Conservation (phyloP, 2,797 vertebrate genomes). For the Acanthurus leucopareius region DNA sequence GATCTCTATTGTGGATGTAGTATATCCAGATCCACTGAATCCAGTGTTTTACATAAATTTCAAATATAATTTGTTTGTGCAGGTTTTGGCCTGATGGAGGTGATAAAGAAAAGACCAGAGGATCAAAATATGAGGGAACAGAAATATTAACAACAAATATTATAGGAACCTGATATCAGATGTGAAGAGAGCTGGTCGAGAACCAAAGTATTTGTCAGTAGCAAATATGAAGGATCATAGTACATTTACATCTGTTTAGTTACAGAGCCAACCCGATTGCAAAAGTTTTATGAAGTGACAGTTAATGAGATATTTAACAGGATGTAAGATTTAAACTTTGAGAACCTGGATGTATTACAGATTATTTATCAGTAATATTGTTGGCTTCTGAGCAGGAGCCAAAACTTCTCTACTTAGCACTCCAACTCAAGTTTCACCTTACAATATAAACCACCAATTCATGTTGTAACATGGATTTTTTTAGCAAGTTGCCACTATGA, state of each 20-base stretch:
- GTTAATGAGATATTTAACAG: not conserved
- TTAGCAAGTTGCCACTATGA: too few relatives aligned
- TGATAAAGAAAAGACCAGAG: slow-evolving; percentile 2
- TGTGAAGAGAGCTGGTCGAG: not conserved
- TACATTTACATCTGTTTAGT: too few relatives aligned
- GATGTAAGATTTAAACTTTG: not conserved
- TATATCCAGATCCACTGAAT: not conserved
- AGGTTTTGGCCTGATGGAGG: not conserved
- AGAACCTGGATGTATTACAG: too few relatives aligned
- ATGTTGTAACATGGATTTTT: too few relatives aligned
- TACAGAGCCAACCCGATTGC: too few relatives aligned
- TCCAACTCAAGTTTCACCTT: too few relatives aligned
- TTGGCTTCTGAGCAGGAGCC: too few relatives aligned
- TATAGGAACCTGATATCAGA: not conserved
- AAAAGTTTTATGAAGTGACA: not conserved
- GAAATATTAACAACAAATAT: not conserved
- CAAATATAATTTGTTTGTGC: not conserved
- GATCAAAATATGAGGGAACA: not conserved
- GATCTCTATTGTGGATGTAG: not conserved
- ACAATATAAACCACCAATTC: too few relatives aligned
- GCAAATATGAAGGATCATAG: not conserved
- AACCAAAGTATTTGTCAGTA: not conserved
- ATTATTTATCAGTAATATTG: too few relatives aligned
- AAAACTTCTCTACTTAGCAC: too few relatives aligned
- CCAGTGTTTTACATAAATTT: not conserved